Percentiles rank a stretch among this genome's conserved stretches.
Conservation (phyloP, 2,888 invertebrate genomes). For the Drosophila barbarae region DNA sequence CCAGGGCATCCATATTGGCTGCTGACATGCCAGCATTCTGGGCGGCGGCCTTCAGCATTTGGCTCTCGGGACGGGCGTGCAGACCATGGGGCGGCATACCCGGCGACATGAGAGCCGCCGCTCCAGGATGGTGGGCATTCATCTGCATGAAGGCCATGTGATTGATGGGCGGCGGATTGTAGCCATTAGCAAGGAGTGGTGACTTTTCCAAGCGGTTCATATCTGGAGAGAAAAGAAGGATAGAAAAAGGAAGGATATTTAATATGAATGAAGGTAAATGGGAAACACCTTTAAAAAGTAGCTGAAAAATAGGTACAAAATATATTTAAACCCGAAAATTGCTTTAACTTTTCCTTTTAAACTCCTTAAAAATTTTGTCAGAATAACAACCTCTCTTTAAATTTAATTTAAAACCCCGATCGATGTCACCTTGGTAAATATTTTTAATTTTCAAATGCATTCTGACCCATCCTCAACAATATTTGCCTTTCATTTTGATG, state of each 20-base stretch:
- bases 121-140: constrained; percentile 87
- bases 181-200: constrained; percentile 94
- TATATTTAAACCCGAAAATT: neutral
- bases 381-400: too few relatives aligned
- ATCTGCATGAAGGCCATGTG: constrained; percentile 98
- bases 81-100: constrained; percentile 92
- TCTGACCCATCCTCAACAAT: constrained; percentile 12
- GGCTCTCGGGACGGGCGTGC: constrained; percentile 87
- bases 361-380: too few relatives aligned
- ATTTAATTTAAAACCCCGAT: neutral
- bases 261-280: neutral
- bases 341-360: too few relatives aligned
- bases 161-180: constrained; percentile 95
- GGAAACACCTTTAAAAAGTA: neutral
- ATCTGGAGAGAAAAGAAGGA: constrained; percentile 81
- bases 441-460: constrained; percentile 34
- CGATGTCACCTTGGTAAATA: constrained; percentile 23
- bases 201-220: constrained; percentile 94
- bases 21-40: constrained; percentile 85
- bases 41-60: constrained; percentile 87
- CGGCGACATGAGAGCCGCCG: constrained; percentile 89
- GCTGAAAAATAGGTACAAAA: too few relatives aligned
- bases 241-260: neutral
- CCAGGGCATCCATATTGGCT: constrained; percentile 91
- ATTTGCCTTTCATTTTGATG: constrained; percentile 47